Conservation (phyloP, 2,888 invertebrate species). For the Metacarcinus magister region DNA sequence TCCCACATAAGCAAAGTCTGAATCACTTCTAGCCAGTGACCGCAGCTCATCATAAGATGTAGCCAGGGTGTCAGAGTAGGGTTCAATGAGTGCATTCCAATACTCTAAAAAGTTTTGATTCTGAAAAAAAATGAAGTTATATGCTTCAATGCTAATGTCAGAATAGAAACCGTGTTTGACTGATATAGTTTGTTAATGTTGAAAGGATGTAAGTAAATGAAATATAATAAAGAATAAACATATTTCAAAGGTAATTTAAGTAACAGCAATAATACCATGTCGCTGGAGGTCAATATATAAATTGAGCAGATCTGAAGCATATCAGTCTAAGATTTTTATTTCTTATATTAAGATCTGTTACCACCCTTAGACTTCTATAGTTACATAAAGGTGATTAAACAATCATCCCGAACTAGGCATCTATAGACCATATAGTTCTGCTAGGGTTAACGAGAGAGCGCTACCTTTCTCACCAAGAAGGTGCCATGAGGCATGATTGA, state of each 20-base stretch:
- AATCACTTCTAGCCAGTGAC: conserved; percentile 61
- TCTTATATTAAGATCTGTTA: background rate
- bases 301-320: background rate
- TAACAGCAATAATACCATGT: background rate
- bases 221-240: too few species aligned
- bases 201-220: too few species aligned
- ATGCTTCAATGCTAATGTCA: background rate
- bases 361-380: background rate
- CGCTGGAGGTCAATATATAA: background rate
- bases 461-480: too few species aligned
- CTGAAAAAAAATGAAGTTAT: conserved; percentile 46
- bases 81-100: conserved; percentile 73
- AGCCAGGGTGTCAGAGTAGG: conserved; percentile 73
- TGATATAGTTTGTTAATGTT: background rate
- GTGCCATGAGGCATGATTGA: too few species aligned
- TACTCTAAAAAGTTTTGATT: conserved; percentile 68
- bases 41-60: conserved; percentile 65
- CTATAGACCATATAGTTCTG: too few species aligned
- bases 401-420: too few species aligned
- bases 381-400: too few species aligned
- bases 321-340: background rate
- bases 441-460: too few species aligned
- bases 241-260: background rate
- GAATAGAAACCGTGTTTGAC: background rate
- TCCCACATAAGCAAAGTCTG: conserved; percentile 73